phyloP scores from a whole-genome alignment of 2,888 invertebrate genomes.

The Pediacus dermestoides region DNA sequence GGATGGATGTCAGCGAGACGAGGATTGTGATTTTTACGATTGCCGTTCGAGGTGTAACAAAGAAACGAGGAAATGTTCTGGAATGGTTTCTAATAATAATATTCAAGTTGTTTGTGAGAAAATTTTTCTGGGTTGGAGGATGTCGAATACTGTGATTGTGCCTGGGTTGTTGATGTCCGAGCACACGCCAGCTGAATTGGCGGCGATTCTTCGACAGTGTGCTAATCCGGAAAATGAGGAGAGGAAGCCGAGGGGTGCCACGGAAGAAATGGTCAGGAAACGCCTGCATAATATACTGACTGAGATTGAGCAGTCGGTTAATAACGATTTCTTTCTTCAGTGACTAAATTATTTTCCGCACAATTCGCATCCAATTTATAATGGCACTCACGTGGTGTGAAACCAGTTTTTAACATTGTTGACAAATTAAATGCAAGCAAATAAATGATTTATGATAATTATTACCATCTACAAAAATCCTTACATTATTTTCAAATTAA shows the following conservation, averaged over 20 bases:
- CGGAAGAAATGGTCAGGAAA: slow-evolving; percentile 51
- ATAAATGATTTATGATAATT: no score
- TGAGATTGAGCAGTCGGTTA: slow-evolving; percentile 50
- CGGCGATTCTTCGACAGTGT: slow-evolving; percentile 57
- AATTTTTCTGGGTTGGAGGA: slow-evolving; percentile 62
- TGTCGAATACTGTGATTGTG: slow-evolving; percentile 58
- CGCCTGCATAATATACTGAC: slow-evolving; percentile 54
- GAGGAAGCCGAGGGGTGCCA: slow-evolving; percentile 51
- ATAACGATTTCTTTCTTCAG: slow-evolving; percentile 39
- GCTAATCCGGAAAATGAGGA: slow-evolving; percentile 55
- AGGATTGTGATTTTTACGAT: slow-evolving; percentile 66
- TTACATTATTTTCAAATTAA: no score
- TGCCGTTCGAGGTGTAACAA: slow-evolving; percentile 61
- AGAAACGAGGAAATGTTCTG: slow-evolving; percentile 53
- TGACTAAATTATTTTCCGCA: no score
- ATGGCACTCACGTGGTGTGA: no score
- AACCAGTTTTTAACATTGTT: no score
- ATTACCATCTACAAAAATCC: no score
- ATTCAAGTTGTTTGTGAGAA: slow-evolving; percentile 65
- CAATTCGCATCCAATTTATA: no score
- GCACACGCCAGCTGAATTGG: slow-evolving; percentile 57
- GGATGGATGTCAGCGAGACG: slow-evolving; percentile 54
- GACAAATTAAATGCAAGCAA: no score
- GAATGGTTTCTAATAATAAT: slow-evolving; percentile 60
- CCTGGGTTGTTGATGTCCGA: slow-evolving; percentile 61